phyloP scores from a whole-genome alignment of 2,113 vertebrate genomes.

The Dolichallabes microphthalmus region DNA sequence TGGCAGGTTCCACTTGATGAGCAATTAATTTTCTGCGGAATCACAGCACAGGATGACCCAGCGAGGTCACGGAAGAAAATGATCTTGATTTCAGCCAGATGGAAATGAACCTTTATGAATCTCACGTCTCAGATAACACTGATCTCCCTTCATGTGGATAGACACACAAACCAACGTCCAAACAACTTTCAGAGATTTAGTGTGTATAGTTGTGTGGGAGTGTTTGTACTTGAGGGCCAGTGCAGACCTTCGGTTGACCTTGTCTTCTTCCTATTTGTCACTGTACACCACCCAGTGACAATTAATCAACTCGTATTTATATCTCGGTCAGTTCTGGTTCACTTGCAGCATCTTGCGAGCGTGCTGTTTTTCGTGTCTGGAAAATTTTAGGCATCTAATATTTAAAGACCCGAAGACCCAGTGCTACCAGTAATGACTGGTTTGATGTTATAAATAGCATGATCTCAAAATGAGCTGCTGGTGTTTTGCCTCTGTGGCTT shows the following conservation, averaged over 20 bases:
- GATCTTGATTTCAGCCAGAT: not conserved
- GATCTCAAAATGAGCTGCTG: constrained; percentile 9
- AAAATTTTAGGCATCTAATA: constrained; percentile 9
- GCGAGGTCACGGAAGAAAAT: constrained; percentile 3
- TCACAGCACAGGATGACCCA: constrained; percentile 15
- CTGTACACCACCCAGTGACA: constrained; percentile 3
- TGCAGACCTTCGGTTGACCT: not conserved
- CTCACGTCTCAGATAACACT: not conserved
- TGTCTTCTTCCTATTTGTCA: constrained; percentile 16
- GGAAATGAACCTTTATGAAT: constrained; percentile 16
- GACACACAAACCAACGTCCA: not conserved
- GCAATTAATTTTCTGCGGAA: not conserved
- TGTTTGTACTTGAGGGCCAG: not conserved
- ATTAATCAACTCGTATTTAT: constrained; percentile 20
- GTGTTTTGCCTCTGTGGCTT: not conserved
- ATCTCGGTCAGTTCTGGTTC: not conserved
- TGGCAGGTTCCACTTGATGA: constrained; percentile 2
- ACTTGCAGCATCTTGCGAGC: not conserved
- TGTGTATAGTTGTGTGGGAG: constrained; percentile 16
- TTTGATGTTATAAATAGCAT: constrained; percentile 3
- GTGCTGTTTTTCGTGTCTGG: not conserved
- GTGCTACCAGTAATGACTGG: not conserved
- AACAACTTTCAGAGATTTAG: not conserved
- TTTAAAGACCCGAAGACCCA: constrained; percentile 2
- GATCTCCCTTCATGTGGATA: not conserved